phyloP scores from a whole-genome alignment of 2,888 invertebrate genomes.

The Polylopha cassiicola region DNA sequence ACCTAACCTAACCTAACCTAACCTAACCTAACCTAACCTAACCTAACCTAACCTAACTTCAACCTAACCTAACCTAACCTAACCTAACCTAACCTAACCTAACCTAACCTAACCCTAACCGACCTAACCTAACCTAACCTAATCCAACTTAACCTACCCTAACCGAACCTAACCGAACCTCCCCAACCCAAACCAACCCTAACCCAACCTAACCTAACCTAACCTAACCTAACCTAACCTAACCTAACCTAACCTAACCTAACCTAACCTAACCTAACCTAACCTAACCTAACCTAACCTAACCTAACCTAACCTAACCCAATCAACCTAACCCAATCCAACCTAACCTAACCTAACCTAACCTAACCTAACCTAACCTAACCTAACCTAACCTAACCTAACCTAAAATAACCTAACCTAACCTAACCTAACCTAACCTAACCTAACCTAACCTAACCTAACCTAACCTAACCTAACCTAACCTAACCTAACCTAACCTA shows the following conservation, averaged over 20 bases:
- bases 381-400: constrained; percentile 17
- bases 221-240: constrained; percentile 21
- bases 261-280: constrained; percentile 18
- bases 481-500: constrained; percentile 19
- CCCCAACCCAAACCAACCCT: constrained; percentile 19
- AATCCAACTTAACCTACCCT: constrained; percentile 8
- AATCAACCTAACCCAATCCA: constrained; percentile 18
- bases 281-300: constrained; percentile 9
- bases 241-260: constrained; percentile 20
- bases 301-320: constrained; percentile 10
- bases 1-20: constrained; percentile 16
- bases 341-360: constrained; percentile 15
- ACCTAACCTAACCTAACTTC: constrained; percentile 6
- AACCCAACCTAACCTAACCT: constrained; percentile 22
- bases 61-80: constrained; percentile 5
- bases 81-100: constrained; percentile 5
- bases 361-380: constrained; percentile 18
- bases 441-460: constrained; percentile 20
- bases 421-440: constrained; percentile 22
- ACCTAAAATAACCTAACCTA: constrained; percentile 18
- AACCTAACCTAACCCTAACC: constrained; percentile 3
- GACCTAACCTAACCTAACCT: constrained; percentile 12
- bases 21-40: constrained; percentile 9
- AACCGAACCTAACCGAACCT: constrained; percentile 18
- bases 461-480: constrained; percentile 20